A percentile compares a stretch with the other conserved stretches of the same genome.
Conservation (phyloP, 1,140 invertebrate species). For the Drosophila persimilis region DNA sequence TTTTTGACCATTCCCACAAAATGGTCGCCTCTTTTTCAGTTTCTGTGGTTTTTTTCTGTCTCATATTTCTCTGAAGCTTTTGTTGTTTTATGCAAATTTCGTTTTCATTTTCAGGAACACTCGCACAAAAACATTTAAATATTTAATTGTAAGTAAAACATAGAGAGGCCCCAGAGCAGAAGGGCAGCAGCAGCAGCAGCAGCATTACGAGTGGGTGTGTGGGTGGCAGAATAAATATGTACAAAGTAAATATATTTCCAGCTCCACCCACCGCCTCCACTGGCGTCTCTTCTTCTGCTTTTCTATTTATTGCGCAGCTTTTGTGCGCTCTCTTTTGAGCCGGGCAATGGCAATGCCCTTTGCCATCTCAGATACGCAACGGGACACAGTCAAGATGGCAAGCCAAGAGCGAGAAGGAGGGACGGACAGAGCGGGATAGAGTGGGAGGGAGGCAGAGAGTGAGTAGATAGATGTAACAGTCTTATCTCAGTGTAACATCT, state of each 20-base stretch:
- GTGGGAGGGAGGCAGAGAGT: not conserved
- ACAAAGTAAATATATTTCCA: constrained; percentile 42
- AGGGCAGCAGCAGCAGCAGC: not conserved
- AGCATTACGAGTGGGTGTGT: not conserved
- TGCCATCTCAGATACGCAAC: constrained; percentile 69
- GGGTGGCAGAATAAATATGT: constrained; percentile 48
- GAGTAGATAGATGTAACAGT: constrained; percentile 48
- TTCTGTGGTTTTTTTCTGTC: constrained; percentile 10
- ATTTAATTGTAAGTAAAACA: constrained; percentile 73
- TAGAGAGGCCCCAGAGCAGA: constrained; percentile 25
- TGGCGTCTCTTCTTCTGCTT: constrained; percentile 49
- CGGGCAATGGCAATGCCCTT: constrained; percentile 75
- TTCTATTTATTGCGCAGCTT: constrained; percentile 77
- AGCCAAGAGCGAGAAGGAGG: not conserved
- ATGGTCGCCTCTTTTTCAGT: constrained; percentile 41
- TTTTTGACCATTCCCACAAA: constrained; percentile 38
- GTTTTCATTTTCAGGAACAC: constrained; percentile 50
- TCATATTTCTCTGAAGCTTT: constrained; percentile 26
- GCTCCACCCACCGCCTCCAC: not conserved
- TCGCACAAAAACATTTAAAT: constrained; percentile 57
- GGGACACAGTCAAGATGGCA: constrained; percentile 30
- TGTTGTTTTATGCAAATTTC: constrained; percentile 69
- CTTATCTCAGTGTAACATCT: constrained; percentile 80
- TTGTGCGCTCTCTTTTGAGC: constrained; percentile 59
- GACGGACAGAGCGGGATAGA: not conserved